phyloP scores from a whole-genome alignment of 2,113 vertebrate species.

The Periophthalmus modestus region DNA sequence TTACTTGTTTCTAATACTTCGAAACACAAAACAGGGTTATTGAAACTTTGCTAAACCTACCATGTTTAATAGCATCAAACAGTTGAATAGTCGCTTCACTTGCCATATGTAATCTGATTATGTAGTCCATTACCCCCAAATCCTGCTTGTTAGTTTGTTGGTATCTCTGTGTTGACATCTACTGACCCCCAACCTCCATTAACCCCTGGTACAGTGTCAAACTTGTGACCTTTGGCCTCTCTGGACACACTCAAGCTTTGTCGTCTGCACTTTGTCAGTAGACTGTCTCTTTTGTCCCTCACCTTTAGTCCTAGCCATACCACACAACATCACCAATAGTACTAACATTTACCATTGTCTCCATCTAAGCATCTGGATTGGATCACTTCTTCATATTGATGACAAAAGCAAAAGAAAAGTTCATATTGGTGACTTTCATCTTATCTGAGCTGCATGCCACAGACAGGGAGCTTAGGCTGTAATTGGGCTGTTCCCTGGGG shows the following conservation, averaged over 20 bases:
- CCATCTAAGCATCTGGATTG: constrained; percentile 49
- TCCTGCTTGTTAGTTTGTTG: background rate
- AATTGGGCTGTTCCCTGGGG: constrained; percentile 65
- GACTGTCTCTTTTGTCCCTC: constrained; percentile 13
- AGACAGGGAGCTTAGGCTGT: constrained; percentile 56
- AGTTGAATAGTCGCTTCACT: background rate
- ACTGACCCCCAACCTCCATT: constrained; percentile 32
- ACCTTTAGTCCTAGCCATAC: constrained; percentile 10
- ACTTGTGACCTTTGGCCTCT: constrained; percentile 45
- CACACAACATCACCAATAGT: background rate
- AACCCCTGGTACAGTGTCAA: constrained; percentile 45
- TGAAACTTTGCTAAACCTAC: too few species aligned
- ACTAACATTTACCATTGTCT: constrained; percentile 16
- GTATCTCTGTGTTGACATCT: constrained; percentile 26
- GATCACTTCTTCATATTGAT: constrained; percentile 39
- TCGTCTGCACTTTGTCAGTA: constrained; percentile 38
- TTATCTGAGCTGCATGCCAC: constrained; percentile 70
- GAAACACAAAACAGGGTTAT: too few species aligned
- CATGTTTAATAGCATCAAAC: background rate
- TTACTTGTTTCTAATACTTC: too few species aligned
- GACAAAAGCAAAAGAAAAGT: constrained; percentile 34
- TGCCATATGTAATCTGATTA: background rate
- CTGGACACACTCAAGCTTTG: constrained; percentile 34
- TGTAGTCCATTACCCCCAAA: background rate
- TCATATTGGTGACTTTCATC: constrained; percentile 61